Percentiles rank a stretch among this genome's conserved stretches.
Conservation (phyloP, 2,797 vertebrate species). For the Cyprinella venusta region DNA sequence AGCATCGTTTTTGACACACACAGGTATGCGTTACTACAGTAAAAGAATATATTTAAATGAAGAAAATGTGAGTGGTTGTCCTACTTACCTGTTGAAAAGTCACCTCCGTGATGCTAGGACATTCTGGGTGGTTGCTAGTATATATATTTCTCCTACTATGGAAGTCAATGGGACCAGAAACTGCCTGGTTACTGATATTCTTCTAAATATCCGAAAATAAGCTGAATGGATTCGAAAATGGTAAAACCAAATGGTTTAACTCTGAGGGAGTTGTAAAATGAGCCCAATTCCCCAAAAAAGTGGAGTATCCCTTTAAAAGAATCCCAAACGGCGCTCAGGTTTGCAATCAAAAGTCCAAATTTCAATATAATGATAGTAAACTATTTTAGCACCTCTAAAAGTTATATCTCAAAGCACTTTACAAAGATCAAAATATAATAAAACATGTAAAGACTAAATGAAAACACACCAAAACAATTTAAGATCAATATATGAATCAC, state of each 20-base stretch:
- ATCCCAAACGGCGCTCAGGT: not conserved
- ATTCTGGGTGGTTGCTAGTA: not conserved
- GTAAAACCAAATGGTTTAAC: too few relatives aligned
- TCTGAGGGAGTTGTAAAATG: too few relatives aligned
- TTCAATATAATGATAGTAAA: not conserved
- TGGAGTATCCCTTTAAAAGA: not conserved
- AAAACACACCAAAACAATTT: not conserved
- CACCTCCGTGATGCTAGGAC: not conserved
- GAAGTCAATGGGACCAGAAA: too few relatives aligned
- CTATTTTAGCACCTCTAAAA: not conserved
- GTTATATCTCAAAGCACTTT: not conserved
- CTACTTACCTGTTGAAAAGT: not conserved
- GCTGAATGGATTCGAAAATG: too few relatives aligned
- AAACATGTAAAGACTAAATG: not conserved
- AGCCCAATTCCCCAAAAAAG: too few relatives aligned
- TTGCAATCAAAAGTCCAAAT: not conserved
- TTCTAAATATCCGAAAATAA: too few relatives aligned
- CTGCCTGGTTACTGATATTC: too few relatives aligned
- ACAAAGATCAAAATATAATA: not conserved
- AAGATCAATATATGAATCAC: not conserved
- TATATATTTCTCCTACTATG: too few relatives aligned
- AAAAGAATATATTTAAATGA: not conserved
- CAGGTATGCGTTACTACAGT: not conserved
- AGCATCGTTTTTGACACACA: not conserved
- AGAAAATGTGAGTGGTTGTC: not conserved